phyloP scores from a whole-genome alignment of 2,888 invertebrate species.

The Nematopogon swammerdamellus region DNA sequence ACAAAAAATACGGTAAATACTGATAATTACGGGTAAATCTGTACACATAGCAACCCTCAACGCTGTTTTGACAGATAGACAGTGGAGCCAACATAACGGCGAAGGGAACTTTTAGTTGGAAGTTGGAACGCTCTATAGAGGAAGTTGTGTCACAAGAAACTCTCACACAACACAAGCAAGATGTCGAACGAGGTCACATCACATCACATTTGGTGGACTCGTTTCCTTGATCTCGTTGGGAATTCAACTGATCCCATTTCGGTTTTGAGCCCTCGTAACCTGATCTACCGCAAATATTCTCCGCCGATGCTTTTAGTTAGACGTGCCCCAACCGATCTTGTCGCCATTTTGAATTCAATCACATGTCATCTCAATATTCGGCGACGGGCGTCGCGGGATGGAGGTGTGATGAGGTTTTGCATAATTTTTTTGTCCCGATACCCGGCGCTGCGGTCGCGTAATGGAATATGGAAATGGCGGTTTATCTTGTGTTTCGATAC shows the following conservation, averaged over 20 bases:
- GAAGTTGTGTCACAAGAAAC: too few relatives aligned
- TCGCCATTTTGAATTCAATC: background rate
- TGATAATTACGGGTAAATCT: too few relatives aligned
- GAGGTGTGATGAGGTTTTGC: background rate
- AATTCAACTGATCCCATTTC: background rate
- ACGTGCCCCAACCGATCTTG: background rate
- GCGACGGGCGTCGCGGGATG: background rate
- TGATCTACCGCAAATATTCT: background rate
- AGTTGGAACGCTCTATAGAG: too few relatives aligned
- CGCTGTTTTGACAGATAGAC: too few relatives aligned
- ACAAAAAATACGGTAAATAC: too few relatives aligned
- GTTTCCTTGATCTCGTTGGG: background rate
- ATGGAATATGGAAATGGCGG: background rate
- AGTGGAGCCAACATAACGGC: too few relatives aligned
- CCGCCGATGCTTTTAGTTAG: background rate
- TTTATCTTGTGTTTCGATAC: background rate
- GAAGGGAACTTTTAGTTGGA: too few relatives aligned
- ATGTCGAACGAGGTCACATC: background rate
- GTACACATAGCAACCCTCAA: too few relatives aligned
- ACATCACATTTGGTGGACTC: background rate
- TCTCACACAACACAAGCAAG: too few relatives aligned
- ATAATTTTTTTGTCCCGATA: background rate
- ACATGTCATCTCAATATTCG: background rate
- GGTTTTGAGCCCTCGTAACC: background rate
- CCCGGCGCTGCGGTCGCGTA: background rate